phyloP scores from a whole-genome alignment of 92 coral and sea anemone species.

The Pocillopora grandis region DNA sequence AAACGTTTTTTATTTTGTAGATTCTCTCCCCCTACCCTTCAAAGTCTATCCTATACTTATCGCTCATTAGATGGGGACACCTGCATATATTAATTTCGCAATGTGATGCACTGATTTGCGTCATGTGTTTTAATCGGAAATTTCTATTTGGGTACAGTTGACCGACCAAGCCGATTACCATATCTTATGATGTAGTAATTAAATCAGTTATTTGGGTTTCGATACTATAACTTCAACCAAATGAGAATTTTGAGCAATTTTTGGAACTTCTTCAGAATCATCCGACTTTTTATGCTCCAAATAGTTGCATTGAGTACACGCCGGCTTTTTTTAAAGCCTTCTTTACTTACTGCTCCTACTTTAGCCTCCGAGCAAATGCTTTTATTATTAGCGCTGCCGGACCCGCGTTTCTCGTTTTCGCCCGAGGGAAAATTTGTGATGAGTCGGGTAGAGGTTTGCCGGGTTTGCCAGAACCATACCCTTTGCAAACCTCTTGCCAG shows the following conservation, averaged over 20 bases:
- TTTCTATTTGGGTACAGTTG: not conserved
- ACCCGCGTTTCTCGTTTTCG: too few relatives aligned
- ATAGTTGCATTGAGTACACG: too few relatives aligned
- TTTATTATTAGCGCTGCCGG: too few relatives aligned
- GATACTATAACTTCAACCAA: not conserved
- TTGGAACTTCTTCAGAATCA: too few relatives aligned
- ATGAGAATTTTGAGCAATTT: not conserved
- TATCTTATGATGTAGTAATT: not conserved
- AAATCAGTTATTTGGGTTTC: not conserved
- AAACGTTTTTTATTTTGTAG: not conserved
- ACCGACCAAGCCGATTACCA: not conserved
- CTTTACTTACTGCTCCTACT: too few relatives aligned
- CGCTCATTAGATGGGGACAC: too few relatives aligned
- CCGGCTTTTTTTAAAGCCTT: too few relatives aligned
- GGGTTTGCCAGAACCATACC: too few relatives aligned
- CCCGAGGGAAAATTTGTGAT: too few relatives aligned
- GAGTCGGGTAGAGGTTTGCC: too few relatives aligned
- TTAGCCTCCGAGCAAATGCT: too few relatives aligned
- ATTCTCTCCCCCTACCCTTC: not conserved
- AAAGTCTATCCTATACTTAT: not conserved
- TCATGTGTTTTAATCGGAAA: slow-evolving; percentile 17
- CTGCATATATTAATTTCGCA: slow-evolving; percentile 5
- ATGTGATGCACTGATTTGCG: not conserved
- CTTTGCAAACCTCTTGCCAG: too few relatives aligned
- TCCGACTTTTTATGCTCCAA: not conserved